A percentile compares a stretch with the other conserved stretches of the same genome.
These are phyloP conservation scores for Plagiodera versicolora DNA, from an alignment of 2,888 invertebrate species.

Conservation along the genomic window DNA sequence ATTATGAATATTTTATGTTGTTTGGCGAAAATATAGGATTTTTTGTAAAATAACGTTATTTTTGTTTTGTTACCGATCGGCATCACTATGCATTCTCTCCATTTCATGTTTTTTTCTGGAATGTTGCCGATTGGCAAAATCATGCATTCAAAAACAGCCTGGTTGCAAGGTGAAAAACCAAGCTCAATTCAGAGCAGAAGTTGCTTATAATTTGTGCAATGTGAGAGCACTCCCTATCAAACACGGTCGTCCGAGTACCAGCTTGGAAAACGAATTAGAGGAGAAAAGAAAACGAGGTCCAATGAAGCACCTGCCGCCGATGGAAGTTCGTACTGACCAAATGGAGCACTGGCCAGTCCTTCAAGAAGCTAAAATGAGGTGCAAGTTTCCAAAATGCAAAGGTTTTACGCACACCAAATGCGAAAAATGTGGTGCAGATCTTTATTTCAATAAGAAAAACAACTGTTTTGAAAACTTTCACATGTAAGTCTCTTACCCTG, in stretches of 20 bases:
- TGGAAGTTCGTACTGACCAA: constrained; percentile 18
- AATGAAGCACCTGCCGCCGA: constrained; percentile 15
- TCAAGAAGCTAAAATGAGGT: constrained; percentile 9
- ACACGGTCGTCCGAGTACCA: constrained; percentile 4
- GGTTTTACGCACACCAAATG: constrained; percentile 22
- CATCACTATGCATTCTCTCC: constrained; percentile 3
- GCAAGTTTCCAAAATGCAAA: constrained; percentile 25
- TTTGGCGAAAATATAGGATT: constrained; percentile 1
- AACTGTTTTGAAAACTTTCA: constrained; percentile 22
- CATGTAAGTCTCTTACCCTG: not conserved
- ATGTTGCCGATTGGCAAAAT: constrained; percentile 2
- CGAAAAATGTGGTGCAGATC: constrained; percentile 20
- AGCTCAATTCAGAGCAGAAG: constrained; percentile 4
- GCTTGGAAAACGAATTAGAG: not conserved
- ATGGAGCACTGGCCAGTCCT: constrained; percentile 18
- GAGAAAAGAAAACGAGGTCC: constrained; percentile 2
- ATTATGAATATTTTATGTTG: not conserved
- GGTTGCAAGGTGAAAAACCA: not conserved
- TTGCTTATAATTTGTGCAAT: constrained; percentile 2
- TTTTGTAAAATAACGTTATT: constrained; percentile 5
- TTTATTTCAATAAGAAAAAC: constrained; percentile 28
- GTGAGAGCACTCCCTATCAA: not conserved
- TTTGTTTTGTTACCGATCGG: constrained; percentile 6
- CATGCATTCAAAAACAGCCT: constrained; percentile 1
- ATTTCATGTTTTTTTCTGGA: constrained; percentile 1